Percentiles rank a stretch among this genome's conserved stretches.
phyloP scores from a whole-genome alignment of 2,888 invertebrate species.

The Vanessa cardui region DNA sequence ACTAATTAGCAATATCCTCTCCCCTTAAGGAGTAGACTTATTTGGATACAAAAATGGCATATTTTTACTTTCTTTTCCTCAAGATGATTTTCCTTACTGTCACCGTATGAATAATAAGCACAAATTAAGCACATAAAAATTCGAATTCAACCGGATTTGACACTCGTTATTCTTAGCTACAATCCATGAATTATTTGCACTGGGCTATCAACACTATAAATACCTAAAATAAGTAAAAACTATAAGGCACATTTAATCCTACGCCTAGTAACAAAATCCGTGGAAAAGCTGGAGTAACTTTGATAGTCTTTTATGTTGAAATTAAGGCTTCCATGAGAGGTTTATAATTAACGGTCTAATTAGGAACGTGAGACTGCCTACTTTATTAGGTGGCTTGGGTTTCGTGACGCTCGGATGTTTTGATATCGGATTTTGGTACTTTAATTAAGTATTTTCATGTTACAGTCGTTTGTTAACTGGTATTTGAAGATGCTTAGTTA shows the following conservation, averaged over 20 bases:
- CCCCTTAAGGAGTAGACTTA: no score
- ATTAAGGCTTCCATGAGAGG: constrained; percentile 79
- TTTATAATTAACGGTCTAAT: constrained; percentile 81
- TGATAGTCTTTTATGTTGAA: constrained; percentile 74
- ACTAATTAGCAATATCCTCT: no score
- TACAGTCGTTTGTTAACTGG: constrained; percentile 46
- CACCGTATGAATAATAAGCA: no score
- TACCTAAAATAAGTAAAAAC: constrained; percentile 39
- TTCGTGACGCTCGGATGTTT: constrained; percentile 67
- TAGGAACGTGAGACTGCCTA: constrained; percentile 76
- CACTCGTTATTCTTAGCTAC: no score
- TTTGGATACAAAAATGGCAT: no score
- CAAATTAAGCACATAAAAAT: no score
- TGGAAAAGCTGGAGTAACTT: constrained; percentile 62
- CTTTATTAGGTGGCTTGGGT: constrained; percentile 71
- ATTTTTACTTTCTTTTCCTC: no score
- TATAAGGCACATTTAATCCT: constrained; percentile 38
- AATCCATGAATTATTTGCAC: no score
- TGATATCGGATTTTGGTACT: constrained; percentile 80
- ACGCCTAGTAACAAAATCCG: constrained; percentile 64
- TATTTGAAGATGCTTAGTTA: constrained; percentile 37
- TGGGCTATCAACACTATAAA: neutral
- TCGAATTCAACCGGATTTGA: no score
- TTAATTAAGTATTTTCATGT: constrained; percentile 77
- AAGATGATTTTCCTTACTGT: no score